These are phyloP conservation scores for Clusia tigrina DNA, from an alignment of 2,888 invertebrate genomes.

Conservation along the genomic window DNA sequence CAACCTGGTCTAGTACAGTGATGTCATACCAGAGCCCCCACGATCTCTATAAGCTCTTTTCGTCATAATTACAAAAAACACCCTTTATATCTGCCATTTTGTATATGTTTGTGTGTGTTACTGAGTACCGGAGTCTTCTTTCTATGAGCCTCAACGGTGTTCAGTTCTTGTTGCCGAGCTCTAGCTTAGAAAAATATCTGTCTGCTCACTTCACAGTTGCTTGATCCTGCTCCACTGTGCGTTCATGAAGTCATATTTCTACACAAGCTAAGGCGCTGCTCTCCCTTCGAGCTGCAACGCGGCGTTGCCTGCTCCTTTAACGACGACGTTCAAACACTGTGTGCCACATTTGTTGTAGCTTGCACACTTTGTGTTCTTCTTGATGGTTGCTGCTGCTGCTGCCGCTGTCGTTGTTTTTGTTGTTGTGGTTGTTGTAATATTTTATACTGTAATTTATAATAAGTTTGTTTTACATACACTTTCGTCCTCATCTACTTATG, in stretches of 20 bases:
- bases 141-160: too few species aligned
- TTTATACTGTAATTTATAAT: conserved; percentile 11
- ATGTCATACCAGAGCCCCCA: too few species aligned
- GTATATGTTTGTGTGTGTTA: too few species aligned
- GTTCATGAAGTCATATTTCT: background rate
- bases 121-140: too few species aligned
- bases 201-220: too few species aligned
- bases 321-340: conserved; percentile 3
- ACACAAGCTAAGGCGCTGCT: background rate
- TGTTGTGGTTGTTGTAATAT: conserved; percentile 3
- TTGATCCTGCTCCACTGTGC: background rate
- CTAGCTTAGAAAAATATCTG: too few species aligned
- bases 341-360: background rate
- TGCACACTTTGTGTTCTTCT: background rate
- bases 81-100: too few species aligned
- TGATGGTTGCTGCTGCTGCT: background rate
- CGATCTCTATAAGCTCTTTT: too few species aligned
- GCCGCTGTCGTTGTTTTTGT: background rate
- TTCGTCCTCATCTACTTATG: background rate
- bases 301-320: background rate
- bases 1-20: too few species aligned
- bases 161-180: too few species aligned
- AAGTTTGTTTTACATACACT: conserved; percentile 2
- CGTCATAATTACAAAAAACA: too few species aligned
- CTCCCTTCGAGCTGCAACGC: background rate